phyloP scores from a whole-genome alignment of 1,140 invertebrate genomes.

The Dendroctonus ponderosae region DNA sequence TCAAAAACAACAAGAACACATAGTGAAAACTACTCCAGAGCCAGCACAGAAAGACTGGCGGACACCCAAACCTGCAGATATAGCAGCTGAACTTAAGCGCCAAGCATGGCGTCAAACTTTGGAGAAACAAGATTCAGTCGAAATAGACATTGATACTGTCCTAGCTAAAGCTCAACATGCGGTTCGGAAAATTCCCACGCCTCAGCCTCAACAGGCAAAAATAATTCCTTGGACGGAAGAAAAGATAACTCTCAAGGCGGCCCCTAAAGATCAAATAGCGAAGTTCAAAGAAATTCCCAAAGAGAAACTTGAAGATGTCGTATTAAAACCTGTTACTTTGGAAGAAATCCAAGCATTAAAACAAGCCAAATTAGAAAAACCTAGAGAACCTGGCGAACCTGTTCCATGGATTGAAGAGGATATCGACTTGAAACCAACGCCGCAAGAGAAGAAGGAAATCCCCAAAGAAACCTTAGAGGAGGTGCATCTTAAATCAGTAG shows the following conservation, averaged over 20 bases:
- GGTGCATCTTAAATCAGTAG: constrained; percentile 38
- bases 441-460: constrained; percentile 49
- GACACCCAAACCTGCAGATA: constrained; percentile 7
- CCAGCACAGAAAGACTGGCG: constrained; percentile 14
- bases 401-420: constrained; percentile 53
- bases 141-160: constrained; percentile 31
- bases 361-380: constrained; percentile 27
- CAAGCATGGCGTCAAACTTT: constrained; percentile 5
- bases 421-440: constrained; percentile 50
- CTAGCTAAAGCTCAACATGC: constrained; percentile 14
- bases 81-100: constrained; percentile 10
- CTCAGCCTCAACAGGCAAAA: constrained; percentile 26
- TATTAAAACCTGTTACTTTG: constrained; percentile 19
- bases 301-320: constrained; percentile 35
- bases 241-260: constrained; percentile 39
- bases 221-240: constrained; percentile 42
- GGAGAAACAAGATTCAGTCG: constrained; percentile 24
- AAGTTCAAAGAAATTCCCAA: constrained; percentile 39
- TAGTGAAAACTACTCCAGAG: too few relatives aligned
- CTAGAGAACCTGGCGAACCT: constrained; percentile 35
- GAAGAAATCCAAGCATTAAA: constrained; percentile 29
- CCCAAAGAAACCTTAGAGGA: constrained; percentile 48
- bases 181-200: constrained; percentile 5
- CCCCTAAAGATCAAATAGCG: constrained; percentile 40
- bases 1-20: too few relatives aligned